Base-by-base conservation (phyloP, 92 coral and sea anemone genomes). In the Paramuricea clavata region DNA sequence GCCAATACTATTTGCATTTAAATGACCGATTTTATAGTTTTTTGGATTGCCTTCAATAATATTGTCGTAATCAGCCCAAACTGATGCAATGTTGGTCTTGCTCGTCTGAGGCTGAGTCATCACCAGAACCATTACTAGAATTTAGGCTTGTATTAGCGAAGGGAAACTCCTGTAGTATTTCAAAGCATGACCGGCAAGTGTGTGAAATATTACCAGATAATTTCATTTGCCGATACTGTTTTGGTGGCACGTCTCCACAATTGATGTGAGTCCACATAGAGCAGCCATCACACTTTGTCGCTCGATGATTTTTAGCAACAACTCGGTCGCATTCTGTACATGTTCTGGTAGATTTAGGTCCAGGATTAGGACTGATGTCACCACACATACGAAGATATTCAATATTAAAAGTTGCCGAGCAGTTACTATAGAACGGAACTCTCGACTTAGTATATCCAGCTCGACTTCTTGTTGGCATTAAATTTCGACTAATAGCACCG, bases 231-330 rank as follows among this genome's bases (percentile, higher is more conserved):
- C 41, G 47, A 74, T 74, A 85, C 88, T 85, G 81, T 57, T 85
- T 74, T 30, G 88, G 88, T 72, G 39, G 69, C 54, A 85, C 54
- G 17, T 16, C 59, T n/a, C n/a, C n/a, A n/a, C n/a, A n/a, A n/a
- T n/a, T n/a, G n/a, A n/a, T n/a, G n/a, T n/a, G n/a, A n/a, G n/a
- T 12, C 59, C 59, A 49, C 74, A 85, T 30, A n/a, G n/a, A n/a
- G n/a, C n/a, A n/a, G n/a, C 83, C 57, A 85, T 50, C 56, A 50
- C 88, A 85, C 28, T 78, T 22, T 36, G 72, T 74, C 31, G 74
- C 83, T 85, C 74, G 88, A 85, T 74, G 83, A 47, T 32, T 52
- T 76, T 25, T 69, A 60, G 89, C 89, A 57, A 85, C 89, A 52
- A 25, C 75, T 74, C 64, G 74, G 73, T n/a, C 62, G 64, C 89